Percentiles rank a stretch among this genome's conserved stretches.
phyloP scores from a whole-genome alignment of 2,888 invertebrate genomes.

The Agriotes lineatus region DNA sequence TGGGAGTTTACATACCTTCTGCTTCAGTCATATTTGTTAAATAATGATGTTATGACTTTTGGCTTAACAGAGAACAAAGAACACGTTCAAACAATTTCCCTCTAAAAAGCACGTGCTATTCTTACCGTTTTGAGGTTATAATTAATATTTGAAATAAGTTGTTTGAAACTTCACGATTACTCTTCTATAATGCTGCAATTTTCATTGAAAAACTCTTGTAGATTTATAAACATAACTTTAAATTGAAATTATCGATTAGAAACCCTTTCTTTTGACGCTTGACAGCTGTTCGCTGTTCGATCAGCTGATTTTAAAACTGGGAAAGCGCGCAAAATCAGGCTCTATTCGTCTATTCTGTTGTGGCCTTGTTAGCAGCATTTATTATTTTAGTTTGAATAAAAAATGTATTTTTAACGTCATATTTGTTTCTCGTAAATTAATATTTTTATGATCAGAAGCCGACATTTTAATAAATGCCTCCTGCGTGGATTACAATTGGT shows the following conservation, averaged over 20 bases:
- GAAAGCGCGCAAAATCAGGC: no score
- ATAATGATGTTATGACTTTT: neutral
- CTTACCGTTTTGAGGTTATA: conserved; percentile 25
- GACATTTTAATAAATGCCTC: neutral
- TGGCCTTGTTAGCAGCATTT: no score
- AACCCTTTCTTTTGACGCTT: conserved; percentile 16
- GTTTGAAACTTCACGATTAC: neutral
- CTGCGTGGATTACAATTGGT: neutral
- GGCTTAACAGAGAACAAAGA: conserved; percentile 2
- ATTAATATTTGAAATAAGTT: neutral
- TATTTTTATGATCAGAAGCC: neutral
- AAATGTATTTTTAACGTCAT: no score
- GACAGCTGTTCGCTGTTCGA: neutral
- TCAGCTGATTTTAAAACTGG: no score
- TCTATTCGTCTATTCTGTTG: no score
- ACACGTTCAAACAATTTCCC: conserved; percentile 3
- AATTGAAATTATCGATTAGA: conserved; percentile 38
- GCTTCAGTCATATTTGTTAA: conserved; percentile 27
- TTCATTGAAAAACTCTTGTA: neutral
- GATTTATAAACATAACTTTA: conserved; percentile 29
- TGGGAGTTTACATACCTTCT: conserved; percentile 20
- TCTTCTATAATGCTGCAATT: neutral
- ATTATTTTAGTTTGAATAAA: no score
- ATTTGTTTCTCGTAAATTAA: no score
- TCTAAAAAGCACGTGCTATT: conserved; percentile 9